Percentiles rank a stretch among this genome's conserved stretches.
Conservation (phyloP, 2,113 vertebrate genomes). For the Pomatostomus ruficeps region DNA sequence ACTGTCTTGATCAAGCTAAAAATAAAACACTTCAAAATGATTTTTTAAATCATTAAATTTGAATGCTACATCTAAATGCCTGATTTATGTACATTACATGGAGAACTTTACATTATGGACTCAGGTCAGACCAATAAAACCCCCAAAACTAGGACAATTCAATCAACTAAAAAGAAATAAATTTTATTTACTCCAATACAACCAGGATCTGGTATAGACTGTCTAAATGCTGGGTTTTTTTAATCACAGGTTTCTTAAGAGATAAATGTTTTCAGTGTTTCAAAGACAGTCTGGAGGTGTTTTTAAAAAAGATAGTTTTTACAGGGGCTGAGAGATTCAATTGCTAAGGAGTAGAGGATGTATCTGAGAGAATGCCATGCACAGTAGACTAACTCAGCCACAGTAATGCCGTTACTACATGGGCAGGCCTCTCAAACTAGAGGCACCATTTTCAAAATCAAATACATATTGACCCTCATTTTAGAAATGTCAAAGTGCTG, state of each 20-base stretch:
- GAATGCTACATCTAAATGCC: background rate
- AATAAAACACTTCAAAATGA: background rate
- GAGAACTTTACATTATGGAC: background rate
- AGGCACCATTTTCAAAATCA: constrained; percentile 7
- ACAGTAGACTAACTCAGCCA: background rate
- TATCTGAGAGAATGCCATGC: background rate
- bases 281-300: background rate
- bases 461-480: background rate
- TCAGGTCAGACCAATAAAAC: background rate
- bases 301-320: background rate
- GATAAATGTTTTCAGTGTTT: background rate
- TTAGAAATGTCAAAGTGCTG: background rate
- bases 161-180: background rate
- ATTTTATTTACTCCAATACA: background rate
- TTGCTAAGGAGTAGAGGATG: background rate
- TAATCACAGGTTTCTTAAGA: background rate
- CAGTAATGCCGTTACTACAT: background rate
- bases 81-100: background rate
- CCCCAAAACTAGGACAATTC: background rate
- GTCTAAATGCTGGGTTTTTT: background rate
- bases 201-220: background rate
- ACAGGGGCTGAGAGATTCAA: background rate
- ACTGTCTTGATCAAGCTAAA: background rate
- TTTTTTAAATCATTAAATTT: background rate
- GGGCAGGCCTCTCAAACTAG: background rate